These are phyloP conservation scores for Oophaga sylvatica DNA, from an alignment of 2,797 vertebrate species.

Conservation along the genomic window DNA sequence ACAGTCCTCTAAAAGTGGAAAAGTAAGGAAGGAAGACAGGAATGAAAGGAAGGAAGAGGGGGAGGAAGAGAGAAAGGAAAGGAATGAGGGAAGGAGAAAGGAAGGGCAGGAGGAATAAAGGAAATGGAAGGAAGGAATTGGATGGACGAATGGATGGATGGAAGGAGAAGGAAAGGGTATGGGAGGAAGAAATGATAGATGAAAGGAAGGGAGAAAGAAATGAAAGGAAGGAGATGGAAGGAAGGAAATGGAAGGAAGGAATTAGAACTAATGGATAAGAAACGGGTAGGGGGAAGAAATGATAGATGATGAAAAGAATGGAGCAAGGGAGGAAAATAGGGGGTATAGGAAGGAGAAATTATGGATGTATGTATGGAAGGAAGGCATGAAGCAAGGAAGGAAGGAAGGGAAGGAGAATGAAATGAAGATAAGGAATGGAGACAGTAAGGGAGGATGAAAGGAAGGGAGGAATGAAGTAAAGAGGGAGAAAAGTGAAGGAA, in stretches of 20 bases:
- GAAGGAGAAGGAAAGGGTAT: neutral
- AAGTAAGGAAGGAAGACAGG: neutral
- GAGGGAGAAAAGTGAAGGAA: no score
- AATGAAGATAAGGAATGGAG: neutral
- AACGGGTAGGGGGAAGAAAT: neutral
- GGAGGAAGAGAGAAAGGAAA: neutral
- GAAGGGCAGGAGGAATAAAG: no score
- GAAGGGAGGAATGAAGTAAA: neutral
- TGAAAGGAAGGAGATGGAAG: neutral
- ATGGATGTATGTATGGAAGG: rapidly evolving
- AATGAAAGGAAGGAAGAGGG: no score
- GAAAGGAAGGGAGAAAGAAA: neutral
- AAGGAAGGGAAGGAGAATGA: neutral
- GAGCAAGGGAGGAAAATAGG: neutral
- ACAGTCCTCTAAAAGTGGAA: neutral
- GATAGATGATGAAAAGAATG: neutral
- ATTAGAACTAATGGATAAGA: neutral
- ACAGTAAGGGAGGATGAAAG: neutral
- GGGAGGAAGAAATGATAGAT: neutral
- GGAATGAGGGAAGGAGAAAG: neutral
- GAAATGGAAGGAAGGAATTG: no score
- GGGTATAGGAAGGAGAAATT: no score
- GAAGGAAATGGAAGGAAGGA: neutral
- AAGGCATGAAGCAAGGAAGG: no score
- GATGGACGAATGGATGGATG: neutral